Evolutionary conservation across 2,888 invertebrate genomes (phyloP).

Genomic region (Onthophagus sagittarius): DNA sequence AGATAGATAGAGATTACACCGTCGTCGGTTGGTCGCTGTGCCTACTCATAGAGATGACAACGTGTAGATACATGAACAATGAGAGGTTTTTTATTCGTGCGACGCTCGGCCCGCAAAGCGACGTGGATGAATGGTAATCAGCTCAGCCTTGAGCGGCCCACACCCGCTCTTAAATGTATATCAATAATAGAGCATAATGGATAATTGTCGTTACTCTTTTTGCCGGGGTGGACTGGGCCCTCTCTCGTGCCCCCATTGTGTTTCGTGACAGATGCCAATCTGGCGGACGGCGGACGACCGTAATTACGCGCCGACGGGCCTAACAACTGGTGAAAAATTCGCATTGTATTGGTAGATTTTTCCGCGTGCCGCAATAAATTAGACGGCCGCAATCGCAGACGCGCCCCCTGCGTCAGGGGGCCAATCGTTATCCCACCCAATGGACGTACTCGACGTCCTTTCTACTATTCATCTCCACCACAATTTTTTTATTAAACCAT

Average conservation of each 20-base stretch:
- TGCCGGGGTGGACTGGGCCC: slow-evolving; percentile 14
- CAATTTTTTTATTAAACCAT: neutral
- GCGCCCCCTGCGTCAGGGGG: slow-evolving; percentile 4
- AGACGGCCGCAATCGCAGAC: neutral
- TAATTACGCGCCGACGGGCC: slow-evolving; percentile 6
- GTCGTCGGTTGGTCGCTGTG: neutral
- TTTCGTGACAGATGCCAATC: slow-evolving; percentile 40
- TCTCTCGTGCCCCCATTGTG: slow-evolving; percentile 29
- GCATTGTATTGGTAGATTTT: slow-evolving; percentile 5
- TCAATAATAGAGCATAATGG: slow-evolving; percentile 38
- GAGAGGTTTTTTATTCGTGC: slow-evolving; percentile 20
- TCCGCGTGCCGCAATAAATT: slow-evolving; percentile 8
- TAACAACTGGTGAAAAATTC: neutral
- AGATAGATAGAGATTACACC: slow-evolving; percentile 7
- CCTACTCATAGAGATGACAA: slow-evolving; percentile 28
- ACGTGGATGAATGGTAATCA: slow-evolving; percentile 38
- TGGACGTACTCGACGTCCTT: neutral
- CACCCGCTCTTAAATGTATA: slow-evolving; percentile 40
- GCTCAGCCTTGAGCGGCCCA: slow-evolving; percentile 38
- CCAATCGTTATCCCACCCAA: neutral
- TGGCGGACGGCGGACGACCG: slow-evolving; percentile 19
- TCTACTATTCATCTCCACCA: neutral
- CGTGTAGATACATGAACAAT: slow-evolving; percentile 29
- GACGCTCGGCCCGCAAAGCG: slow-evolving; percentile 28
- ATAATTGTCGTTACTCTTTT: slow-evolving; percentile 34